A percentile compares a stretch with the other conserved stretches of the same genome.
phyloP scores from a whole-genome alignment of 2,113 vertebrate genomes.

The Camelus bactrianus region DNA sequence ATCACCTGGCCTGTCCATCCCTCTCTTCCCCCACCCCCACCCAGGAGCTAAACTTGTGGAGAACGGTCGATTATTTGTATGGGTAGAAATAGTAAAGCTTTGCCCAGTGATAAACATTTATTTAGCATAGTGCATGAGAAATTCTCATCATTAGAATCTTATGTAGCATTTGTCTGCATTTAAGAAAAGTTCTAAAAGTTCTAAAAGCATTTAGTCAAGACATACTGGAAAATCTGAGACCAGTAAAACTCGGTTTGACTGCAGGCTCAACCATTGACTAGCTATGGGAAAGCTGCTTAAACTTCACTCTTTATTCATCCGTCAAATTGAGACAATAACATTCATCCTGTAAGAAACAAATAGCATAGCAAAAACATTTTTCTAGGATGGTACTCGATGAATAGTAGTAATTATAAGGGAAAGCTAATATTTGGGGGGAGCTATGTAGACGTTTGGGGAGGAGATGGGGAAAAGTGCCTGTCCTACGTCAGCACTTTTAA shows the following conservation, averaged over 20 bases:
- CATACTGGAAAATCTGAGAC: not conserved
- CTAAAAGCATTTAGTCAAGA: not conserved
- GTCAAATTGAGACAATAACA: not conserved
- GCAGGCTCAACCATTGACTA: not conserved
- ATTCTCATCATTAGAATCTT: not conserved
- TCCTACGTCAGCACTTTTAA: not conserved
- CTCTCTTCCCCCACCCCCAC: fast-evolving
- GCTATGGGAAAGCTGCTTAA: constrained; percentile 21
- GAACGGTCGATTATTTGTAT: not conserved
- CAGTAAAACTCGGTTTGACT: not conserved
- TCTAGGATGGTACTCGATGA: not conserved
- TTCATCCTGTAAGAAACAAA: not conserved
- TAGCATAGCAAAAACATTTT: not conserved
- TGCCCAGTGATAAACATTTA: not conserved
- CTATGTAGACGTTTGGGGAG: not conserved
- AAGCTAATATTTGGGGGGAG: not conserved
- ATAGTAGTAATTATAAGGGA: not conserved
- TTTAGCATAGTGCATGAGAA: not conserved
- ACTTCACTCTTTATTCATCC: not conserved
- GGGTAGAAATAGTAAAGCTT: not conserved
- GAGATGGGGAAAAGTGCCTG: not conserved
- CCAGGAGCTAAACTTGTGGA: not conserved
- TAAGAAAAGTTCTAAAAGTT: not conserved
- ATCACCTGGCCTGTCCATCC: not conserved
- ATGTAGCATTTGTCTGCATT: not conserved